Conservation (phyloP, 2,888 invertebrate genomes). For the Cetonia aurata region DNA sequence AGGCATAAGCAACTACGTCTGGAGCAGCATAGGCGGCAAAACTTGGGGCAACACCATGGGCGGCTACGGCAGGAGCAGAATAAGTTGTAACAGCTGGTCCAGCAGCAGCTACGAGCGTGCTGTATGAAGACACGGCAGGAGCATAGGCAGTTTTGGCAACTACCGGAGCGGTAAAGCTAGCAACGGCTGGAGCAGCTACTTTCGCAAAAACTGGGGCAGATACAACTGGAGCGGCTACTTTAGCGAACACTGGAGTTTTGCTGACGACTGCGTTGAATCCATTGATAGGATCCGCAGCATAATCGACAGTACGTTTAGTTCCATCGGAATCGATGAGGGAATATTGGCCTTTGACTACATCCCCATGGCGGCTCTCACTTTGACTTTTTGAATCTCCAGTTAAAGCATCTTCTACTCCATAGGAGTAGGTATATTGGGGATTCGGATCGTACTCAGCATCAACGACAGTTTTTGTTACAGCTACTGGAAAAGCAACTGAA, state of each 20-base stretch:
- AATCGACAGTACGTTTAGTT: conserved; percentile 74
- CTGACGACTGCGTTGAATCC: conserved; percentile 72
- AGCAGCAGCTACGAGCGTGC: conserved; percentile 17
- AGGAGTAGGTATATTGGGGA: conserved; percentile 72
- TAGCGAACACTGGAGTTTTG: conserved; percentile 66
- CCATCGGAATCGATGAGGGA: conserved; percentile 73
- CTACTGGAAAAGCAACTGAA: conserved; percentile 51
- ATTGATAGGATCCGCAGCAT: conserved; percentile 69
- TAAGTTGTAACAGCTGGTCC: conserved; percentile 30
- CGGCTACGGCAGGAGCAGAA: conserved; percentile 21
- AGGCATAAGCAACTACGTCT: conserved; percentile 30
- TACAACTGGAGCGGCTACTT: conserved; percentile 62
- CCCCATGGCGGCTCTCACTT: conserved; percentile 75
- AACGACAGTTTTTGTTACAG: conserved; percentile 51
- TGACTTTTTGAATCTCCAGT: conserved; percentile 73
- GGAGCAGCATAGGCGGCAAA: conserved; percentile 44
- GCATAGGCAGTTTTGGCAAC: conserved; percentile 39
- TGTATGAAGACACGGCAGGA: conserved; percentile 23
- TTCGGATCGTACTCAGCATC: conserved; percentile 61
- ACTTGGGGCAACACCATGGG: conserved; percentile 26
- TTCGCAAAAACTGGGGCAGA: conserved; percentile 44
- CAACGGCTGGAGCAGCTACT: conserved; percentile 32
- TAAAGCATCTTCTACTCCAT: conserved; percentile 71
- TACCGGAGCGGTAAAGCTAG: conserved; percentile 60
- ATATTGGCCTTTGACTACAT: conserved; percentile 74